Conservation (phyloP, 2,888 invertebrate species). For the Thera britannica region DNA sequence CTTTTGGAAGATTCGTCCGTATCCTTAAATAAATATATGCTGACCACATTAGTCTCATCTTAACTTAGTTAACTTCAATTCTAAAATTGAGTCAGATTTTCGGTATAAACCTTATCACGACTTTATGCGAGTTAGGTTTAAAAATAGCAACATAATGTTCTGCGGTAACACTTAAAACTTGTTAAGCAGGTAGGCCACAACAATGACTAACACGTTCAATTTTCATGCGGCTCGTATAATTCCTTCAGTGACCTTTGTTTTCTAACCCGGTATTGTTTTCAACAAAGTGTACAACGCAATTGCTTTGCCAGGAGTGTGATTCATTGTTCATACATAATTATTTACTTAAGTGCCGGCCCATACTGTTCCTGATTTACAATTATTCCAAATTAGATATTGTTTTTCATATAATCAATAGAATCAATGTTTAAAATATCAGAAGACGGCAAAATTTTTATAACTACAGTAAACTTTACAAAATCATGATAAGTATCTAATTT, state of each 20-base stretch:
- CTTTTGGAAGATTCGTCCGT: background rate
- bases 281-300: constrained; percentile 49
- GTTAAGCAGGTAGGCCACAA: constrained; percentile 46
- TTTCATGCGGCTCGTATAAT: constrained; percentile 69
- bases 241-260: constrained; percentile 72
- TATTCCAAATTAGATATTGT: constrained; percentile 2
- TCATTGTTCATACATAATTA: constrained; percentile 46
- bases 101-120: background rate
- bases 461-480: background rate
- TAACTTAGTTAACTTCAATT: background rate
- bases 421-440: background rate
- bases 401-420: background rate
- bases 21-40: background rate
- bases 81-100: background rate
- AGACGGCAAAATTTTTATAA: background rate
- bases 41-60: background rate
- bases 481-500: background rate
- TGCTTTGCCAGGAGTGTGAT: constrained; percentile 53
- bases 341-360: background rate
- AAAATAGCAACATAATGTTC: constrained; percentile 8
- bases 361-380: background rate
- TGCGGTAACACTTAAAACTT: constrained; percentile 17
- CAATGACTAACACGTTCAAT: constrained; percentile 68
- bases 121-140: background rate
- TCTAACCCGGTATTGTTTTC: constrained; percentile 62